Evolutionary conservation across 2,113 vertebrate genomes (phyloP), one percentile per base, ranked within the genome.

Genomic region (Carassius auratus): DNA sequence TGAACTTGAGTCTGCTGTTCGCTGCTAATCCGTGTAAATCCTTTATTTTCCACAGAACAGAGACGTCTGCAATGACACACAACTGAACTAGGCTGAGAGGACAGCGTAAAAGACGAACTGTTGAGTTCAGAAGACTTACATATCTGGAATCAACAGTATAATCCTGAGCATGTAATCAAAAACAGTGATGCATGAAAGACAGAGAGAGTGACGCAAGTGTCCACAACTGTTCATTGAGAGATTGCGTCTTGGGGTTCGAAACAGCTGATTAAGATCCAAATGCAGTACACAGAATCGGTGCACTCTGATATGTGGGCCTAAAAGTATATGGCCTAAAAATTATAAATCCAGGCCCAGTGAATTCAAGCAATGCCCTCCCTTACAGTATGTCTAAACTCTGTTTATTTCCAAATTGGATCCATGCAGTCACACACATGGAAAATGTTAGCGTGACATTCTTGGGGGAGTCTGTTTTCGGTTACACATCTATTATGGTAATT

Each of bases 21-120:
- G 62, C 69, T 17, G 85, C 76, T 93, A 93, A 94, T 94, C 92
- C 91, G 33, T 76, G 52, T 76, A 93, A 94, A 94, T 92, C 93
- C 90, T 88, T 92, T 91, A 90, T 93, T 93, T 92, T 91, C 87
- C 57, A 77, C 36, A 23, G 78, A 77, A 88, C 88, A 87, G 84
- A 79, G 82, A 86, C 36, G 19, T 71, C 76, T 69, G 61, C 87
- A 87, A 87, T 8, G 69, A 87, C 75, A 68, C 80, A 74, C 82
- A 87, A 80, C 83, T 21, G 61, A 76, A 38, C 45, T 86, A 80
- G 87, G 86, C 76, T 79, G 90, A 82, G 71, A 86, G 73, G n/a
- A 69, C 52, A 68, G 17, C 0, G 4, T 75, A 48, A 83, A 61
- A 84, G 79, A 69, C 86, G 89, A 92, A 88, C 86, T 84, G 81